These are phyloP conservation scores for Melanchra persicariae DNA, from an alignment of 2,888 invertebrate genomes.

Conservation along the genomic window DNA sequence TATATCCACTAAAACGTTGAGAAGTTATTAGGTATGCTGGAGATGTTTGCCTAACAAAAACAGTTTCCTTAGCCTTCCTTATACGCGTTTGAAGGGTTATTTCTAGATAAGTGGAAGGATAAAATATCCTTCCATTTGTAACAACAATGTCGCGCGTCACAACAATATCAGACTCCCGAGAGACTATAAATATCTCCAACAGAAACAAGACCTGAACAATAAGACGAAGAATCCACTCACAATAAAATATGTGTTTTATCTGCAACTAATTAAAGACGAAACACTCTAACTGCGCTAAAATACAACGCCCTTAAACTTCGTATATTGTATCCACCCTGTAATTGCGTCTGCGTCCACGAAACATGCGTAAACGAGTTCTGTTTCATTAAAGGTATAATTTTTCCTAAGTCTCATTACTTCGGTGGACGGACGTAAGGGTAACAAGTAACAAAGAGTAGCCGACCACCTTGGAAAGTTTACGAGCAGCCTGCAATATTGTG, in stretches of 20 bases:
- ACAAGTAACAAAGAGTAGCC: constrained; percentile 73
- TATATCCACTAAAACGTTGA: background rate
- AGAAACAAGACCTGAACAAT: constrained; percentile 46
- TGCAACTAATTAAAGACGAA: constrained; percentile 58
- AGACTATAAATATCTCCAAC: constrained; percentile 42
- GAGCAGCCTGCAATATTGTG: constrained; percentile 86
- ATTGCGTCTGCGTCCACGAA: constrained; percentile 59
- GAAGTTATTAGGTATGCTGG: background rate
- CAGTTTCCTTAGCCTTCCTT: background rate
- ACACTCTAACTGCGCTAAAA: constrained; percentile 58
- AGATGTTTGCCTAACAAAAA: constrained; percentile 7
- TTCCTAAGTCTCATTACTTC: constrained; percentile 83
- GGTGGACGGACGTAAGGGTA: constrained; percentile 69
- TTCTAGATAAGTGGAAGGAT: background rate
- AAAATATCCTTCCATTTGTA: constrained; percentile 5
- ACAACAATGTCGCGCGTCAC: constrained; percentile 8
- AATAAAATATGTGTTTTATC: constrained; percentile 64
- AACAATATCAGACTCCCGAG: constrained; percentile 24
- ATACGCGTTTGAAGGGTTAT: background rate
- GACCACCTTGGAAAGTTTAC: constrained; percentile 83
- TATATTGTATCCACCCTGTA: constrained; percentile 55
- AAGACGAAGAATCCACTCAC: constrained; percentile 51
- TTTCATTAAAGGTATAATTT: constrained; percentile 86
- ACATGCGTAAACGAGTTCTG: constrained; percentile 69
- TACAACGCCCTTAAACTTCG: constrained; percentile 55